A percentile compares a stretch with the other conserved stretches of the same genome.
These are phyloP conservation scores for Cheilosia variabilis DNA, from an alignment of 2,888 invertebrate species.

Conservation along the genomic window DNA sequence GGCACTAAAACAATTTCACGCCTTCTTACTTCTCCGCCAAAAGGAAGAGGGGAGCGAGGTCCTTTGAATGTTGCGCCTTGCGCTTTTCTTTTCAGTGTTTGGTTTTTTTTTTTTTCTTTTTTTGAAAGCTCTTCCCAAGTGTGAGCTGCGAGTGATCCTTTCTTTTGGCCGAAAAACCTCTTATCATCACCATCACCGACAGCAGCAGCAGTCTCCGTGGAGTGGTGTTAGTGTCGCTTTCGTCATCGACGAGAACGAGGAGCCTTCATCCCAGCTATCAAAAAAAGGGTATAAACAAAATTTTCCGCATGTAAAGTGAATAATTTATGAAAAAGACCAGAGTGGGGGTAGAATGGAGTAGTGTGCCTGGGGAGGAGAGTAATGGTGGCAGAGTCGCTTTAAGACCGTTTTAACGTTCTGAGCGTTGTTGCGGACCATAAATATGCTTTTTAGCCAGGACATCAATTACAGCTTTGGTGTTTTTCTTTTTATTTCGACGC, in stretches of 20 bases:
- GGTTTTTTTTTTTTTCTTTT: not conserved
- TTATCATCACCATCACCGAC: conserved; percentile 31
- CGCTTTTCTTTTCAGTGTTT: conserved; percentile 10
- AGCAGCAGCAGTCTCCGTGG: conserved; percentile 24
- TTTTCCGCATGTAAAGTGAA: conserved; percentile 70
- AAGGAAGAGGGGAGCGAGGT: conserved; percentile 15
- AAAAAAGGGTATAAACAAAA: conserved; percentile 65
- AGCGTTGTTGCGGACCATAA: conserved; percentile 67
- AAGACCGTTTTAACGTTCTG: conserved; percentile 58
- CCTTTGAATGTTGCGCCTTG: conserved; percentile 59
- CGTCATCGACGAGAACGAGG: conserved; percentile 34
- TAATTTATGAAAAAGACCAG: conserved; percentile 64
- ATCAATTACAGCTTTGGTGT: conserved; percentile 67
- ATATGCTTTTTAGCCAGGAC: conserved; percentile 70
- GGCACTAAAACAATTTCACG: conserved; percentile 71
- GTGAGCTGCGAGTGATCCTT: conserved; percentile 55
- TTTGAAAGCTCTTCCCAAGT: conserved; percentile 26
- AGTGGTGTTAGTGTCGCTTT: conserved; percentile 28
- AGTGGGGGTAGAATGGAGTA: not conserved
- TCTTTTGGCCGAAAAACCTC: conserved; percentile 27
- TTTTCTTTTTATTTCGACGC: conserved; percentile 43
- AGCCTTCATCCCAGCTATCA: conserved; percentile 58
- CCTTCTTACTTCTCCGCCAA: conserved; percentile 56
- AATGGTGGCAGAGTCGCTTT: conserved; percentile 43
- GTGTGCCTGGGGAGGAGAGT: not conserved